Base-by-base conservation (phyloP, 2,113 vertebrate species). In the Gobiocypris rarus region DNA sequence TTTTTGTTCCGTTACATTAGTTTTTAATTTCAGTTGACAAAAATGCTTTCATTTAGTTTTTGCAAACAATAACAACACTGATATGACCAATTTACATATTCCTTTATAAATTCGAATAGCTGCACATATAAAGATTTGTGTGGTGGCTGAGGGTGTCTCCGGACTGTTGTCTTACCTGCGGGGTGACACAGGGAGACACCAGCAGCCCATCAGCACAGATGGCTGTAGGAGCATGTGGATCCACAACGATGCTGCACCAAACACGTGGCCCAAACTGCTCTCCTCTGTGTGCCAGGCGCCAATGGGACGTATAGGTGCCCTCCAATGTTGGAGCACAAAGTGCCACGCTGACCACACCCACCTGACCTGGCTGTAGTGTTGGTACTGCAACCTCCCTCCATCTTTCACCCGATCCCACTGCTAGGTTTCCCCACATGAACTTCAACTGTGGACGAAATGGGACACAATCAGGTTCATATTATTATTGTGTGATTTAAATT, bases 391-490 rank as follows among this genome's bases (percentile, higher is more conserved):
- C 96, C 87, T 98, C 96, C 79, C 96, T 97, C 87, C 95, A 97
- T 45, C 92, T 90, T 76, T 96, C 97, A 14, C 94, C 89, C 41
- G 96, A 97, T 15, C 96, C 96, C 91, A 97, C 93, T 0, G 96
- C 96, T 88, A 99, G 91, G 86, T 99, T 99, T 67, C 98, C 98
- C 98, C 98, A 99, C 97, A 99, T 98, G 82, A 99, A 97, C 87
- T 97, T 99, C 84, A 99, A 92, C 98, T 99, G 86, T 31, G 81
- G 43, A 17, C 11, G 11, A 80, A 9, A 74, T 10, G 41, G 0
- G n/a, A 52, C n/a, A 52, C 17, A 88, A 26, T 82, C n/a, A 84
- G 24, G 24, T 63, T 69, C 45, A 14, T 34, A 69, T 61, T 56
- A 74, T 43, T 48, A 31, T 17, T 28, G 43, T 50, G 43, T 50